Evolutionary conservation across 2,113 vertebrate species (phyloP).

Genomic region (Gambusia affinis): DNA sequence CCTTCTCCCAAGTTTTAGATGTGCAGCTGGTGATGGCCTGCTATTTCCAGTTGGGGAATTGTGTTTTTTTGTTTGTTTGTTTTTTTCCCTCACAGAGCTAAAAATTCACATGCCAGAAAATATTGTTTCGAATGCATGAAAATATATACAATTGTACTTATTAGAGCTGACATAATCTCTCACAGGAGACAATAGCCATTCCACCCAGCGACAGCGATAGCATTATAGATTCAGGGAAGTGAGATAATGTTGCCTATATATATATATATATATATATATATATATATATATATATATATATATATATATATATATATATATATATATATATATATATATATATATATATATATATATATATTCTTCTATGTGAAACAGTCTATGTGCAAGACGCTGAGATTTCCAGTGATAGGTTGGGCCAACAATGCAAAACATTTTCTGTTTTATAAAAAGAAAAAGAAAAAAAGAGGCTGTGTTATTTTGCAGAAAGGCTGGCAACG

Average conservation of each 20-base stretch:
- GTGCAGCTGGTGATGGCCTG: conserved; percentile 43
- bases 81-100: conserved; percentile 1
- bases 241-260: background rate
- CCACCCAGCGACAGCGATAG: background rate
- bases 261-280: background rate
- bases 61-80: background rate
- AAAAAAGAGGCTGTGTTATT: background rate
- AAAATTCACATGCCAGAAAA: conserved; percentile 20
- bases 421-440: conserved; percentile 1
- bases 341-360: background rate
- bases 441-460: background rate
- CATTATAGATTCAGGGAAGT: conserved; percentile 24
- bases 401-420: background rate
- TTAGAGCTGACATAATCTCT: conserved; percentile 22
- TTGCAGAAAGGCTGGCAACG: background rate
- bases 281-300: conserved; percentile 1
- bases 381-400: conserved; percentile 20
- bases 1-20: conserved; percentile 7
- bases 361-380: conserved; percentile 8
- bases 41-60: conserved; percentile 29
- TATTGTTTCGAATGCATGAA: conserved; percentile 27
- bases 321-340: background rate
- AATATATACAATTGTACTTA: conserved; percentile 17
- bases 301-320: background rate
- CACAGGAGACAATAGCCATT: conserved; percentile 25